Percentiles rank a stretch among this genome's conserved stretches.
phyloP scores from a whole-genome alignment of 1,140 invertebrate species.

The Papilio polyxenes region DNA sequence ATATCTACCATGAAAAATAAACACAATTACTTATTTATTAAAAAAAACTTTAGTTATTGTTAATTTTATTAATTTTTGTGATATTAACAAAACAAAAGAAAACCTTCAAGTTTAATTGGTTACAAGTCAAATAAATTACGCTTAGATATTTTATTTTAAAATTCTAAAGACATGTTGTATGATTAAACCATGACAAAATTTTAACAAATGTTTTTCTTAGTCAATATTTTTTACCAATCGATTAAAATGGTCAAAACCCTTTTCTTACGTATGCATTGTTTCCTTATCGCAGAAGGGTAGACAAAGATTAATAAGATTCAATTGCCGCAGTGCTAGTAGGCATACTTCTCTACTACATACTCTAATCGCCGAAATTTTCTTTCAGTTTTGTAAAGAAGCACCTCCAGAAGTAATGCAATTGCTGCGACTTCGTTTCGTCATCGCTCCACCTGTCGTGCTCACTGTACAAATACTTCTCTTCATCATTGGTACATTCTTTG shows the following conservation, averaged over 20 bases:
- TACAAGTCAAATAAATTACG: conserved; percentile 9
- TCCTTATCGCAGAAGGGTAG: too few relatives aligned
- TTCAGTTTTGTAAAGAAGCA: conserved; percentile 63
- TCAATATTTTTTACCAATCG: too few relatives aligned
- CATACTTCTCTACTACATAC: too few relatives aligned
- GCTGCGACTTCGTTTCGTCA: conserved; percentile 58
- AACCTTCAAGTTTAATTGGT: conserved; percentile 10
- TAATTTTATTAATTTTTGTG: neutral
- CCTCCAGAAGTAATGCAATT: conserved; percentile 57
- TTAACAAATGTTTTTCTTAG: too few relatives aligned
- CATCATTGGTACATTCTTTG: conserved; percentile 55
- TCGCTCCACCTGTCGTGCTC: conserved; percentile 62
- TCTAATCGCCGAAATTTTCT: conserved; percentile 29
- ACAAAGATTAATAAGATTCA: too few relatives aligned
- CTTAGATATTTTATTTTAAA: neutral
- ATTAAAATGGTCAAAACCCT: too few relatives aligned
- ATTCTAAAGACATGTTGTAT: neutral
- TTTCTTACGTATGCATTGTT: too few relatives aligned
- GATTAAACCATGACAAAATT: too few relatives aligned
- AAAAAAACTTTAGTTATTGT: neutral
- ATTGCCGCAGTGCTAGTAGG: too few relatives aligned
- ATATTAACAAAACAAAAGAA: conserved; percentile 4
- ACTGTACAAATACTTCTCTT: conserved; percentile 57
- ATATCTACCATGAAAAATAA: neutral
- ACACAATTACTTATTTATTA: neutral